Base-by-base conservation (phyloP, 1,140 invertebrate species). In the Psilanteris sp. region DNA sequence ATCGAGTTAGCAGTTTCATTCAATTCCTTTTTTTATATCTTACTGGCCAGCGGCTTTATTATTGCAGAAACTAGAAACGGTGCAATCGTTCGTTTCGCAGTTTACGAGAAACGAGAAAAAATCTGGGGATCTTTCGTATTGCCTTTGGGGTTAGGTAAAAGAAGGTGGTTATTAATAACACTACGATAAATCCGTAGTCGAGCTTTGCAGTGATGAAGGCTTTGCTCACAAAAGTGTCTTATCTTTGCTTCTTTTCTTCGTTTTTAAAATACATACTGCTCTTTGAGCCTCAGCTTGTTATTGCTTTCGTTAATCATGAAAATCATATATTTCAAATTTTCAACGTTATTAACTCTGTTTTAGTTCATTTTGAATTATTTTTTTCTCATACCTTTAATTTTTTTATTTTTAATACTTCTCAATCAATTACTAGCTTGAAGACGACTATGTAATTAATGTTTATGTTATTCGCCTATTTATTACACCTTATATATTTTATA, bases 161-260 rank as follows among this genome's bases (percentile, higher is more conserved):
- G 66, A 70, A 73, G 75, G 59, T 54, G 76, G 79, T 83, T 84
- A 81, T 83, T 83, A 84, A 83, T 83, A 84, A 83, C 79, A 79
- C 79, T 77, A 41, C 79, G 81, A 82, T 84, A 83, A 84, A 82
- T 78, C 74, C 75, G 62, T 55, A 77, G 72, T 79, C 77, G 76
- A 82, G 77, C 76, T 75, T 74, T 74, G 74, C 70, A 68, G 77
- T 64, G 71, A 62, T 50, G 64, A 75, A 66, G 54, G 72, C 44
- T 76, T 73, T 66, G 62, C 62, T 11, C 16, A 24, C 10, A 48
- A 57, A 55, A 75, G 43, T 73, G 46, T 54, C 55, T 64, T 48
- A 50, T 34, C 36, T 39, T 15, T 9, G 1, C 24, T 48, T 36
- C 41, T 39, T 39, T 43, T 32, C 41, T 43, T 32, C 41, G n/a